These are phyloP conservation scores for Dasyornis broadbenti DNA, from an alignment of 2,113 vertebrate species.

Conservation along the genomic window DNA sequence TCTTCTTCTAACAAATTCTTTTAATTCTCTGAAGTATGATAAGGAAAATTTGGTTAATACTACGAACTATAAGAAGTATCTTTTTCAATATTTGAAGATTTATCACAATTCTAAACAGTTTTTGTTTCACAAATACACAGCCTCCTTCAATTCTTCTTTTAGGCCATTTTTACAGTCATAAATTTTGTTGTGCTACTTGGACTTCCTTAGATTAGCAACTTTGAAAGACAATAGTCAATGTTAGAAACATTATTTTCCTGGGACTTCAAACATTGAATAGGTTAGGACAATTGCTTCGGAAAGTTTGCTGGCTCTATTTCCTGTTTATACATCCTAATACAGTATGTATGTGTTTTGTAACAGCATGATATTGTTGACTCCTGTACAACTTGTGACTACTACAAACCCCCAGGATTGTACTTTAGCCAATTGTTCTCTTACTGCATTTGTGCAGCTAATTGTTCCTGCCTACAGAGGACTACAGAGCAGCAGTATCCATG, in stretches of 20 bases:
- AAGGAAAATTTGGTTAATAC: background rate
- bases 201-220: background rate
- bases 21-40: background rate
- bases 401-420: background rate
- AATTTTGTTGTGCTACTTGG: background rate
- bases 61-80: background rate
- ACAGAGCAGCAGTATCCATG: background rate
- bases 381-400: slow-evolving; percentile 52
- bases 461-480: background rate
- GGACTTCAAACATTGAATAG: background rate
- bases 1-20: background rate
- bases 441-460: background rate
- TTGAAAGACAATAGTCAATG: background rate
- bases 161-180: background rate
- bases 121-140: background rate
- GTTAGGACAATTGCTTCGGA: background rate
- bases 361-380: slow-evolving; percentile 14
- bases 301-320: background rate
- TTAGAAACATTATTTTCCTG: background rate
- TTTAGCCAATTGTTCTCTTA: background rate
- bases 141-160: background rate
- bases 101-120: background rate
- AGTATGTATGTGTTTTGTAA: slow-evolving; percentile 7
- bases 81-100: background rate
- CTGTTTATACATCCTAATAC: slow-evolving; percentile 3